These are phyloP conservation scores for Phalacrocorax pelagicus DNA, from an alignment of 2,113 vertebrate species.

Conservation along the genomic window DNA sequence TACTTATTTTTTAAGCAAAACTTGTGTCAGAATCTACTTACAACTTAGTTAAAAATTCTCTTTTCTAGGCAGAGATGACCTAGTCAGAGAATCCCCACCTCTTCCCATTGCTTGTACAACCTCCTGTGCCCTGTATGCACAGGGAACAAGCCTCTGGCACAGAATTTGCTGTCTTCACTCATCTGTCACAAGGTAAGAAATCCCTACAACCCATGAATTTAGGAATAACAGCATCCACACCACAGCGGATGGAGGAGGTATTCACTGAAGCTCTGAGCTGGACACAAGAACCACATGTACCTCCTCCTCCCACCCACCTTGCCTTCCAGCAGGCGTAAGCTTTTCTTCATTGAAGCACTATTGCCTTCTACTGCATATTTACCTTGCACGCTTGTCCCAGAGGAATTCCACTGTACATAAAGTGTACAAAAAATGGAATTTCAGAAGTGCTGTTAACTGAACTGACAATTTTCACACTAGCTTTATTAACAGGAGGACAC, in stretches of 20 bases:
- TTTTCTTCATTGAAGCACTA: neutral
- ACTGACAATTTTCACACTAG: neutral
- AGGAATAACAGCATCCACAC: neutral
- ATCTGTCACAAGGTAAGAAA: neutral
- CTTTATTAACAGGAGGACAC: neutral
- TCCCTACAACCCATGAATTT: neutral
- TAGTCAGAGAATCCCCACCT: neutral
- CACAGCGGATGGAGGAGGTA: neutral
- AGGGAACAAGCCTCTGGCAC: neutral
- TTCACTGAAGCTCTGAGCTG: neutral
- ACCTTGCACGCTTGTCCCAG: neutral
- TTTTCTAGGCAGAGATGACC: neutral
- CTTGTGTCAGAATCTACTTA: neutral
- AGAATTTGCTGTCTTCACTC: neutral
- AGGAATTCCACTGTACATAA: neutral
- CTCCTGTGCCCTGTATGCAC: neutral
- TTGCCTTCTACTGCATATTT: neutral
- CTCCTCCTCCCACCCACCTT: too few species aligned
- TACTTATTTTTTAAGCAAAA: neutral
- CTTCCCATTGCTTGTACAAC: neutral
- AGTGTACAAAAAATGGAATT: neutral
- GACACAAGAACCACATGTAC: accelerated
- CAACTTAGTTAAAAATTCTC: neutral
- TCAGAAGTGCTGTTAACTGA: neutral
- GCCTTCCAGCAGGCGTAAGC: neutral